Evolutionary conservation across 1,140 invertebrate genomes (phyloP).

Genomic region (Cephus cinctus): DNA sequence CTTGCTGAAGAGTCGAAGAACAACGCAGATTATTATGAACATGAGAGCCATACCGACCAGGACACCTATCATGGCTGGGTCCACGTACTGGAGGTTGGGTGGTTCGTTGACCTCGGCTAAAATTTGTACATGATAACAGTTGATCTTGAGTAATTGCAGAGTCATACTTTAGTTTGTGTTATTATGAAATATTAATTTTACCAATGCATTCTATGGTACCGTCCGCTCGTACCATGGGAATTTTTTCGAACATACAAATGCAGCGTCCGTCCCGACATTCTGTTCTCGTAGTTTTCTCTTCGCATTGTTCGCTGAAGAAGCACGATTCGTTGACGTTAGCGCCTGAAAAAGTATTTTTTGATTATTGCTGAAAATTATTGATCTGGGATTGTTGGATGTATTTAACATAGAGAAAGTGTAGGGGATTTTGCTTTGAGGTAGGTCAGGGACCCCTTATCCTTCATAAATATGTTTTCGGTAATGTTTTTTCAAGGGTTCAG

Average conservation of each 20-base stretch:
- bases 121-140: conserved; percentile 15
- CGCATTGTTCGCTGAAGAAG: conserved; percentile 80
- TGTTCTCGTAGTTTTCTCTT: conserved; percentile 65
- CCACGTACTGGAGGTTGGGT: conserved; percentile 63
- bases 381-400: too few species aligned
- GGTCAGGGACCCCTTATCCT: not conserved
- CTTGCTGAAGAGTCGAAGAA: conserved; percentile 90
- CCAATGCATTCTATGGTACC: conserved; percentile 70
- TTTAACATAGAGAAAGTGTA: too few species aligned
- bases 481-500: not conserved
- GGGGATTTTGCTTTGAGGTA: too few species aligned
- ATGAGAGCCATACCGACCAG: conserved; percentile 88
- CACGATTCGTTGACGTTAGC: conserved; percentile 76
- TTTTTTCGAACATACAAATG: conserved; percentile 74
- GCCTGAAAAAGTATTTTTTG: conserved; percentile 70
- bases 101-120: conserved; percentile 54
- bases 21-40: conserved; percentile 93
- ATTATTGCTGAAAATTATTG: too few species aligned
- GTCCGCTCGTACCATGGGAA: conserved; percentile 64
- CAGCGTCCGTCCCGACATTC: conserved; percentile 76
- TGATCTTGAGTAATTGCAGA: conserved; percentile 3
- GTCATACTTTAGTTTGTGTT: conserved; percentile 1
- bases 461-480: not conserved
- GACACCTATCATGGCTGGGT: conserved; percentile 88
- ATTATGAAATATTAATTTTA: conserved; percentile 42